A percentile compares a stretch with the other conserved stretches of the same genome.
Evolutionary conservation across 2,797 vertebrate species (phyloP).

Genomic region (Pseudochromis fuscus): DNA sequence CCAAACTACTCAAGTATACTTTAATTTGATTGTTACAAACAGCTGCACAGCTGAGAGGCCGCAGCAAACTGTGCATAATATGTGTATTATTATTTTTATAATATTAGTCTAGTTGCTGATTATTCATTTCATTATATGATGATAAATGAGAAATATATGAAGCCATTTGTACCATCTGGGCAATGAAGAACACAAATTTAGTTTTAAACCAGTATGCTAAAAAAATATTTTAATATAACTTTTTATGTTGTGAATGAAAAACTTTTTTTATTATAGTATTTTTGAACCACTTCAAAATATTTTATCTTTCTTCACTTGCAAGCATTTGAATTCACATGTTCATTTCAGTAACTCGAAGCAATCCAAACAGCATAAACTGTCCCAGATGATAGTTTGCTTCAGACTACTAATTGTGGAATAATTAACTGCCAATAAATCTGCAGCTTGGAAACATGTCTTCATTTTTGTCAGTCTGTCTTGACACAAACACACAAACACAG

Average conservation of each 20-base stretch:
- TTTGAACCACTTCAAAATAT: background rate
- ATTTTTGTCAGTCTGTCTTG: slow-evolving; percentile 18
- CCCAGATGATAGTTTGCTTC: background rate
- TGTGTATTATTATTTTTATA: too few species aligned
- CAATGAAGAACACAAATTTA: background rate
- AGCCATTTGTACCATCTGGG: background rate
- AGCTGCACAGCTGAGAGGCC: too few species aligned
- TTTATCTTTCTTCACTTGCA: background rate
- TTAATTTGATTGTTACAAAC: too few species aligned
- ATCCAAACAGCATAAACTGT: background rate
- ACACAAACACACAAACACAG: slow-evolving; percentile 37
- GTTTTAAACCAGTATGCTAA: background rate
- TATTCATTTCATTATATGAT: too few species aligned
- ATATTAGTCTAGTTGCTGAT: too few species aligned
- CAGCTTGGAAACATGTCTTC: slow-evolving; percentile 20
- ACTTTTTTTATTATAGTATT: background rate
- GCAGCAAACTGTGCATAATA: too few species aligned
- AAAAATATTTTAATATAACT: background rate
- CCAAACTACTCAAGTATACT: too few species aligned
- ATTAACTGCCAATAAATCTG: slow-evolving; percentile 22
- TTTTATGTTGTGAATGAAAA: background rate
- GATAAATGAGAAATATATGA: too few species aligned
- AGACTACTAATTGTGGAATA: slow-evolving; percentile 3
- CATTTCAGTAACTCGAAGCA: background rate
- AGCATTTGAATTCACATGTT: slow-evolving; percentile 9